These are phyloP conservation scores for Varanus salvator DNA, from an alignment of 2,113 vertebrate species.

Conservation along the genomic window DNA sequence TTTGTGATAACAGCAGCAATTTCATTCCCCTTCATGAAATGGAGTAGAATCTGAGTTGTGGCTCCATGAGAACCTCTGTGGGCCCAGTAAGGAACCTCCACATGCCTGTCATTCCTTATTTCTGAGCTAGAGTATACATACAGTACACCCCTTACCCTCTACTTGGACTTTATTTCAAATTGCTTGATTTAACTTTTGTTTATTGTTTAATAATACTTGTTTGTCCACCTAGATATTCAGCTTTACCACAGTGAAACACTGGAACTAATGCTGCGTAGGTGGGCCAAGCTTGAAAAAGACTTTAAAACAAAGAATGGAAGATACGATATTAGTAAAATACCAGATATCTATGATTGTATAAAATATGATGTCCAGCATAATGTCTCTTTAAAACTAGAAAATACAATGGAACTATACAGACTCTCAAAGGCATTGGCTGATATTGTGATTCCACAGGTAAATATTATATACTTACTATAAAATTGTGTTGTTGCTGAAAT, in stretches of 20 bases:
- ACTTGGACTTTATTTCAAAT: slow-evolving; percentile 6
- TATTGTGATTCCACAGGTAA: slow-evolving; percentile 92
- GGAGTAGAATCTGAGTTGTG: no score
- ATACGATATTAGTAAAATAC: slow-evolving; percentile 93
- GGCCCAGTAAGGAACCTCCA: no score
- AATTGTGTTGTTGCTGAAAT: not conserved
- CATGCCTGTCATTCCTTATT: no score
- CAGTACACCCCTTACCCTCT: not conserved
- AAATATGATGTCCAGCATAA: slow-evolving; percentile 93
- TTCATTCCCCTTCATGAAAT: no score
- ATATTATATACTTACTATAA: slow-evolving; percentile 25
- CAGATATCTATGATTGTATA: slow-evolving; percentile 92
- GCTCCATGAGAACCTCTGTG: no score
- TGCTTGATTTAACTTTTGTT: not conserved
- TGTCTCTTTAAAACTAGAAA: slow-evolving; percentile 86
- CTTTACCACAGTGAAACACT: slow-evolving; percentile 91
- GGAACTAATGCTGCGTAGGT: slow-evolving; percentile 89
- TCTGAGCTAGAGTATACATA: not conserved
- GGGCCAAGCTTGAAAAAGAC: slow-evolving; percentile 91
- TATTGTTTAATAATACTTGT: slow-evolving; percentile 11
- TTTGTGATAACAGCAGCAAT: no score
- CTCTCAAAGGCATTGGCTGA: slow-evolving; percentile 90
- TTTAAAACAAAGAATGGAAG: slow-evolving; percentile 92
- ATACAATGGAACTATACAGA: slow-evolving; percentile 90
- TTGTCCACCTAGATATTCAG: slow-evolving; percentile 83